Conservation (phyloP, 2,113 vertebrate species). For the Zingel zingel region DNA sequence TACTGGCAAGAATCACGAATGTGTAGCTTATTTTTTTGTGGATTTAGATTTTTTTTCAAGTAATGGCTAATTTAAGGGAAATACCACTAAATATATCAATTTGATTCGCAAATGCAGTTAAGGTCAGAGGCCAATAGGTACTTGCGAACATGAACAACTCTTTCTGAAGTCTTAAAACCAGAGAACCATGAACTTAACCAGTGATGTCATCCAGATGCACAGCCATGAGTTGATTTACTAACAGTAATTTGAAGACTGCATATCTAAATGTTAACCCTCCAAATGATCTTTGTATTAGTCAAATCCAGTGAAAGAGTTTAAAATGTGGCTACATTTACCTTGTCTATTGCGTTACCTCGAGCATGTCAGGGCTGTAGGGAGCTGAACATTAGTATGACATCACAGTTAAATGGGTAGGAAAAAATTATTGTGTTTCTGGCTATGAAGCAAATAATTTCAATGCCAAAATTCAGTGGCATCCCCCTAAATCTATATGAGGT, state of each 20-base stretch:
- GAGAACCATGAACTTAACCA: conserved; percentile 16
- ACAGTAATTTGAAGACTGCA: not conserved
- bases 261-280: not conserved
- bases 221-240: conserved; percentile 8
- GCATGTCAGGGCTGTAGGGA: not conserved
- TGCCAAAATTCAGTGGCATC: conserved; percentile 51
- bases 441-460: conserved; percentile 12
- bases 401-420: conserved; percentile 37
- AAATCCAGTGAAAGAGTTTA: not conserved
- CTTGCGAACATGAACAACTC: conserved; percentile 1
- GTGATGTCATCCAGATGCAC: conserved; percentile 66
- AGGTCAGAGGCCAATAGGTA: not conserved
- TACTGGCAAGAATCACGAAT: not conserved
- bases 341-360: not conserved
- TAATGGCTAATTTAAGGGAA: conserved; percentile 35
- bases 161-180: conserved; percentile 2
- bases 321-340: not conserved
- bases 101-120: conserved; percentile 29
- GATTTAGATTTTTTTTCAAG: not conserved
- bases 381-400: conserved; percentile 59
- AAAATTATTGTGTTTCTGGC: not conserved
- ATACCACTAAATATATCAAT: conserved; percentile 51
- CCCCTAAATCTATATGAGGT: conserved; percentile 34
- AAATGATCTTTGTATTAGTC: not conserved
- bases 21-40: conserved; percentile 2